Evolutionary conservation across 2,888 invertebrate species (phyloP).

Genomic region (Eurois occulta): DNA sequence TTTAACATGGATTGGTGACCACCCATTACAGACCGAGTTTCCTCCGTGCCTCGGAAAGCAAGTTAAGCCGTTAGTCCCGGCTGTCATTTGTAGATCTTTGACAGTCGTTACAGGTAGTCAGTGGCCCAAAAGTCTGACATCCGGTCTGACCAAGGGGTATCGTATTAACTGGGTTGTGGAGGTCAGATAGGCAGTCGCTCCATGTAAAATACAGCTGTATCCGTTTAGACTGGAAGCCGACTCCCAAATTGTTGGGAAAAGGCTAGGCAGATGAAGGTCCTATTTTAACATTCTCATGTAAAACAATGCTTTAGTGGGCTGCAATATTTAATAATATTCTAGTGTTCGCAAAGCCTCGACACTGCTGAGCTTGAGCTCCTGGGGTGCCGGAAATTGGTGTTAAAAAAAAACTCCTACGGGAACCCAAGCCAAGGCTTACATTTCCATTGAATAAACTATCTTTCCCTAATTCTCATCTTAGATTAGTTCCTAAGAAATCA

Average conservation of each 20-base stretch:
- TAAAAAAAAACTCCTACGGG: no score
- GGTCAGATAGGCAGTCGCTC: no score
- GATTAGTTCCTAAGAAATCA: conserved; percentile 29
- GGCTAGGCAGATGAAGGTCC: no score
- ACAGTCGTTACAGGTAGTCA: background rate
- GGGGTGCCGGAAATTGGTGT: background rate
- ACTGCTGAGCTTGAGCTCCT: background rate
- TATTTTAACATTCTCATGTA: no score
- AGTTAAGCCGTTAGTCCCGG: background rate
- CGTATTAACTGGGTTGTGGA: no score
- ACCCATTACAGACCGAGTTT: background rate
- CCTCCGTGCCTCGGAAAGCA: background rate
- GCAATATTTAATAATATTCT: background rate
- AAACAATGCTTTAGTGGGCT: no score
- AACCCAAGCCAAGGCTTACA: background rate
- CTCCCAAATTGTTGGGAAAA: no score
- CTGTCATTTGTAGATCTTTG: background rate
- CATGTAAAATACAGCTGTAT: background rate
- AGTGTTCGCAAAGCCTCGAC: background rate
- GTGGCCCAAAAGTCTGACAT: background rate
- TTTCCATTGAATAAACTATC: background rate
- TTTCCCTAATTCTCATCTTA: conserved; percentile 2
- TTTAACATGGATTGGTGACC: background rate
- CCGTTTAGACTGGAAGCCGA: background rate
- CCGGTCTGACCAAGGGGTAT: background rate